phyloP scores from a whole-genome alignment of 2,888 invertebrate genomes.

The Cheiracanthium punctorium region DNA sequence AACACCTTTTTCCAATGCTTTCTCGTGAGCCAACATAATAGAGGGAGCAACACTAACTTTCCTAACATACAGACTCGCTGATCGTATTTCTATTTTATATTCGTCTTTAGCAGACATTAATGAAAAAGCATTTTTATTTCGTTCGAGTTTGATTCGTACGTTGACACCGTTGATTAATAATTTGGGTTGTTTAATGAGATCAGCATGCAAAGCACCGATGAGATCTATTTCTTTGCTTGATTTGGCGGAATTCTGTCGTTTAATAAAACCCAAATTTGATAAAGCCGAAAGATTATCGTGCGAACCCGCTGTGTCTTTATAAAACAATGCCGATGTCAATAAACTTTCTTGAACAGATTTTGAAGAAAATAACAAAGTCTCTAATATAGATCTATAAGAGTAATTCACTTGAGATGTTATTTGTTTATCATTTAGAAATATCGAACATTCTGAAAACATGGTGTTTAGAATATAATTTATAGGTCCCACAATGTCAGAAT shows the following conservation, averaged over 20 bases:
- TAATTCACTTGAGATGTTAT: not conserved
- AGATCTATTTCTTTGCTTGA: too few species aligned
- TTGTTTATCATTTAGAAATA: constrained; percentile 6
- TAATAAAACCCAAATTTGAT: too few species aligned
- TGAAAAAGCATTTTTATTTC: constrained; percentile 16
- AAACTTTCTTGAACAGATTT: not conserved
- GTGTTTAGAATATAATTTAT: constrained; percentile 39
- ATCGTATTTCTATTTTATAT: not conserved
- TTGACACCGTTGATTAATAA: constrained; percentile 25
- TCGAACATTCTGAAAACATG: constrained; percentile 23
- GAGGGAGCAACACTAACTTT: constrained; percentile 1
- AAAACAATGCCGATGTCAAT: not conserved
- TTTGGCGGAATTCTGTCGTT: too few species aligned
- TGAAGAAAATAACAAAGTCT: not conserved
- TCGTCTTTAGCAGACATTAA: not conserved
- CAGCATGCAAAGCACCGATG: not conserved
- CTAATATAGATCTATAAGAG: not conserved
- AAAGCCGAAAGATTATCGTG: not conserved
- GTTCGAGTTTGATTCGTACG: constrained; percentile 16
- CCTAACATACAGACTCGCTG: not conserved
- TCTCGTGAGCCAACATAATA: not conserved
- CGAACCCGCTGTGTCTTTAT: not conserved
- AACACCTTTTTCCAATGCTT: not conserved
- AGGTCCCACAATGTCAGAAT: constrained; percentile 3
- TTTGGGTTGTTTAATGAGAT: not conserved